A percentile compares a stretch with the other conserved stretches of the same genome.
Evolutionary conservation across 2,113 vertebrate species (phyloP).

Genomic region (Pedetes capensis): DNA sequence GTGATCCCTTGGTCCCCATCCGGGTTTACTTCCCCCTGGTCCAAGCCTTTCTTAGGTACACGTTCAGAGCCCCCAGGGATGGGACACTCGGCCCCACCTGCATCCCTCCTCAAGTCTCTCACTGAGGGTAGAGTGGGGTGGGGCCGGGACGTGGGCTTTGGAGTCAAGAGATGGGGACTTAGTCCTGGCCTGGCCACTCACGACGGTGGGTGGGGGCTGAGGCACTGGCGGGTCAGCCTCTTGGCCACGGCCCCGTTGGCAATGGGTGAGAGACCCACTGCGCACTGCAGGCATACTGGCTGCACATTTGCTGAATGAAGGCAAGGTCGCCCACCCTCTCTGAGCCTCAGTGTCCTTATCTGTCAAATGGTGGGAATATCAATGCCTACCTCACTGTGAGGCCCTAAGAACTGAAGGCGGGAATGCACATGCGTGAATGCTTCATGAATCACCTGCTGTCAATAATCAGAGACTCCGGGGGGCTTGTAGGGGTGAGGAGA

Average conservation of each 20-base stretch:
- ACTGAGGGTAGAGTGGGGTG: no score
- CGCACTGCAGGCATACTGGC: fast-evolving
- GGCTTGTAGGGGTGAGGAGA: not conserved
- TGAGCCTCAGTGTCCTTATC: no score
- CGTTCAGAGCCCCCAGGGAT: not conserved
- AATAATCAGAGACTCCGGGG: no score
- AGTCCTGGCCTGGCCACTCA: fast-evolving
- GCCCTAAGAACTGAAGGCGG: not conserved
- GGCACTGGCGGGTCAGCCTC: fast-evolving
- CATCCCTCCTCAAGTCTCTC: no score
- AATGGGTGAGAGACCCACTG: fast-evolving
- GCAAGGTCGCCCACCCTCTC: not conserved
- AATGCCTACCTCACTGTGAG: fast-evolving
- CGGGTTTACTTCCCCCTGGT: not conserved
- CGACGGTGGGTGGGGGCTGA: fast-evolving
- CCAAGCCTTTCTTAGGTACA: no score
- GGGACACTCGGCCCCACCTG: not conserved
- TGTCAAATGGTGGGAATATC: no score
- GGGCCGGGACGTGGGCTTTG: fast-evolving
- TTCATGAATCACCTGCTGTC: not conserved
- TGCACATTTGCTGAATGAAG: not conserved
- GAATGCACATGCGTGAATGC: fast-evolving
- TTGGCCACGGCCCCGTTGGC: fast-evolving
- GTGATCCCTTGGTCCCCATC: fast-evolving
- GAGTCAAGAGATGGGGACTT: not conserved